phyloP scores from a whole-genome alignment of 1,140 invertebrate genomes.

The Drosophila takahashii region DNA sequence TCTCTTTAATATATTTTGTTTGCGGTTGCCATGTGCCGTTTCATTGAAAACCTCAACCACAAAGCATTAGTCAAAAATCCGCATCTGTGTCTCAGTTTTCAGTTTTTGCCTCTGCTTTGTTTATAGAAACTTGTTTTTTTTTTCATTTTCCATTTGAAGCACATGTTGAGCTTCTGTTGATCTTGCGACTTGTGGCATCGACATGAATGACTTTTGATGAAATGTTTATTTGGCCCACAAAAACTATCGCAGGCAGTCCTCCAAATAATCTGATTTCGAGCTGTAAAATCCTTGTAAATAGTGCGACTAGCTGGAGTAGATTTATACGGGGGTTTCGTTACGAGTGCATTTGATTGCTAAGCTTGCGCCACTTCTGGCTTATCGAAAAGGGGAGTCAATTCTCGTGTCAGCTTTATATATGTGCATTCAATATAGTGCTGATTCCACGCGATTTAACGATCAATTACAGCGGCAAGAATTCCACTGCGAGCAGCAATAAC shows the following conservation, averaged over 20 bases:
- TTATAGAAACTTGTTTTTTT: constrained; percentile 54
- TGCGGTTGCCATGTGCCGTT: constrained; percentile 28
- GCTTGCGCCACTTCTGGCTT: constrained; percentile 21
- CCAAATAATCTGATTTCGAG: constrained; percentile 10
- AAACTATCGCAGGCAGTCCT: not conserved
- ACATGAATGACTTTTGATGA: not conserved
- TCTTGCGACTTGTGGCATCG: constrained; percentile 30
- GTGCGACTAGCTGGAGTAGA: constrained; percentile 1
- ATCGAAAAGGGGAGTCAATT: constrained; percentile 16
- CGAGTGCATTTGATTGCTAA: constrained; percentile 31
- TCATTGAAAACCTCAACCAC: not conserved
- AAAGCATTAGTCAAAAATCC: constrained; percentile 30
- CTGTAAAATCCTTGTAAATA: not conserved
- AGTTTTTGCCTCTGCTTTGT: constrained; percentile 22
- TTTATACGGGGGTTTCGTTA: constrained; percentile 19
- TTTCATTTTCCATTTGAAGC: constrained; percentile 12
- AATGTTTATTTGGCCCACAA: constrained; percentile 6
- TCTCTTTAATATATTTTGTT: not conserved
- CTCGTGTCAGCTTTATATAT: constrained; percentile 24
- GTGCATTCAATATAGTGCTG: constrained; percentile 24
- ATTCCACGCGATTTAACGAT: constrained; percentile 26
- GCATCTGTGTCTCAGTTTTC: constrained; percentile 24
- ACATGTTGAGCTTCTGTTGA: constrained; percentile 23
- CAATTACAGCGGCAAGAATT: constrained; percentile 16
- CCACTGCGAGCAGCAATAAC: not conserved